Conservation (phyloP, 2,888 invertebrate species). For the Leptinotarsa tumamoca region DNA sequence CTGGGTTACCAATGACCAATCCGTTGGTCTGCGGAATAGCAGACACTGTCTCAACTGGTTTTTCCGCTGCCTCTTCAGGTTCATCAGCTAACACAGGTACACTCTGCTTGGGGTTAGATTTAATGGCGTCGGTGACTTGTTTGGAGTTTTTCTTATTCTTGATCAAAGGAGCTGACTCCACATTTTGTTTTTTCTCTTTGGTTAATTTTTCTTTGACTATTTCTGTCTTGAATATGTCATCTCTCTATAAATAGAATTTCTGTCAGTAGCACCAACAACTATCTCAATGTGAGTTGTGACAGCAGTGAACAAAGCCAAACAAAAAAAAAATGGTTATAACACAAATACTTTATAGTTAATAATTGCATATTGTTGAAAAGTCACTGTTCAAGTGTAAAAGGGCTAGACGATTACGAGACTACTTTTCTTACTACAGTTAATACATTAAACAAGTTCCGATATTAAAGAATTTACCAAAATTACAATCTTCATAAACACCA, state of each 20-base stretch:
- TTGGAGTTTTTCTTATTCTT: conserved; percentile 55
- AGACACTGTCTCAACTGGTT: conserved; percentile 37
- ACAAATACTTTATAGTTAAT: neutral
- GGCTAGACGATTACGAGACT: neutral
- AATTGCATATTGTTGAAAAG: neutral
- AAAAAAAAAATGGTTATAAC: neutral
- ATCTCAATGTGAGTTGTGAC: too few relatives aligned
- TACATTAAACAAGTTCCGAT: neutral
- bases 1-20: conserved; percentile 48
- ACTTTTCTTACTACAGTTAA: neutral
- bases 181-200: conserved; percentile 42
- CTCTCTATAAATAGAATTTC: conserved; percentile 39
- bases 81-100: conserved; percentile 48
- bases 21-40: conserved; percentile 32
- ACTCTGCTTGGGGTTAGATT: conserved; percentile 19
- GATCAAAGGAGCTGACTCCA: conserved; percentile 39
- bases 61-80: conserved; percentile 47
- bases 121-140: conserved; percentile 18
- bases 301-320: neutral
- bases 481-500: neutral
- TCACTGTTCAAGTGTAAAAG: neutral
- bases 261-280: too few relatives aligned
- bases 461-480: neutral
- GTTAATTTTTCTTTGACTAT: conserved; percentile 36
- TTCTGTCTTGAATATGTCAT: conserved; percentile 46